These are phyloP conservation scores for Cylindroiulus punctatus DNA, from an alignment of 2,888 invertebrate genomes.

Conservation along the genomic window DNA sequence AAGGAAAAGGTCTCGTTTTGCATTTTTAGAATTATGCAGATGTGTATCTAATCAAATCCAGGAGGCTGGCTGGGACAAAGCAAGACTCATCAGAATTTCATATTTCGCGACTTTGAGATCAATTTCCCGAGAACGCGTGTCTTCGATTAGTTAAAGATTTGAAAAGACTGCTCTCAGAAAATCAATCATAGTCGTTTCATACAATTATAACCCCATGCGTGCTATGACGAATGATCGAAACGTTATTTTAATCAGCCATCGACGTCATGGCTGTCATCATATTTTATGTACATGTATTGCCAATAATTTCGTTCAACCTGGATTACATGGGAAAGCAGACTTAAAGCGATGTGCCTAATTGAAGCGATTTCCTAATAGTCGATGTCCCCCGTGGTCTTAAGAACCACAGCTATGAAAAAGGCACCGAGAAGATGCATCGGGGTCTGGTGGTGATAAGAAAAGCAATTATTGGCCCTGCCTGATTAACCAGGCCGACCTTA, in stretches of 20 bases:
- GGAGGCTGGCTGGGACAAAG: not conserved
- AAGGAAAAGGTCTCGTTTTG: not conserved
- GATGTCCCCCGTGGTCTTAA: not conserved
- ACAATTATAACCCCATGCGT: too few relatives aligned
- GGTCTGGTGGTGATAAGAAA: constrained; percentile 18
- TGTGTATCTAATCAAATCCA: not conserved
- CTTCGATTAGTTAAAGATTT: not conserved
- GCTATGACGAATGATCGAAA: not conserved
- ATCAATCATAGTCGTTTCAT: not conserved
- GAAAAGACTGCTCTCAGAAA: not conserved
- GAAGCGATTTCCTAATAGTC: constrained; percentile 9
- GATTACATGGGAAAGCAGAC: not conserved
- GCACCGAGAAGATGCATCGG: not conserved
- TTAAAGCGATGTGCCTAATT: constrained; percentile 4
- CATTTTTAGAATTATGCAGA: constrained; percentile 29
- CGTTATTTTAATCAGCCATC: not conserved
- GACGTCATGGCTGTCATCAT: not conserved
- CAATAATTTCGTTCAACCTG: constrained; percentile 23
- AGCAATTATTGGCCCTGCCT: constrained; percentile 27
- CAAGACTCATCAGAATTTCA: constrained; percentile 23
- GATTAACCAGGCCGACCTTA: constrained; percentile 5
- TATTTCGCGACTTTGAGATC: not conserved
- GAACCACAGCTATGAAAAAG: constrained; percentile 7
- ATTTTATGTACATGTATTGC: not conserved
- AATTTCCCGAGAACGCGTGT: not conserved